Evolutionary conservation across 2,888 invertebrate species (phyloP).

Genomic region (Erebia epiphron): DNA sequence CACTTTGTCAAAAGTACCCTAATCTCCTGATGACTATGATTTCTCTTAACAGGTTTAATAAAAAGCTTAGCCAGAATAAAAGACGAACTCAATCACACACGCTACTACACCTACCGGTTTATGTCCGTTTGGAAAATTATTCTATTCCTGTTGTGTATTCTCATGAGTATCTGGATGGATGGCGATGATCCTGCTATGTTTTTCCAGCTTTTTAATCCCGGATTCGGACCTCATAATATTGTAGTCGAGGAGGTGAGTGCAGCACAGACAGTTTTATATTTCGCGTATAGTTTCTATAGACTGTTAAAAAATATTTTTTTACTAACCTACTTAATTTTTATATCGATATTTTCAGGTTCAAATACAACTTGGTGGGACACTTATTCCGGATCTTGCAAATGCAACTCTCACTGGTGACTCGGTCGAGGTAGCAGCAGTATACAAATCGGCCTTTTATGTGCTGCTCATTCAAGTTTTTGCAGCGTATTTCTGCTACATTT

Average conservation of each 20-base stretch:
- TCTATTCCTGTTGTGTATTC: conserved; percentile 88
- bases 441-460: conserved; percentile 89
- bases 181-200: conserved; percentile 90
- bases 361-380: conserved; percentile 82
- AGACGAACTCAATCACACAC: conserved; percentile 89
- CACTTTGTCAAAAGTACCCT: no score
- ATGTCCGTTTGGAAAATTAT: conserved; percentile 95
- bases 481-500: conserved; percentile 94
- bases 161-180: conserved; percentile 88
- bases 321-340: no score
- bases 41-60: conserved; percentile 82
- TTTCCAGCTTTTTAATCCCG: conserved; percentile 88
- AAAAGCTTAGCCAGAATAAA: conserved; percentile 90
- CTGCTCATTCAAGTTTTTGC: conserved; percentile 91
- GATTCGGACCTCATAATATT: conserved; percentile 91
- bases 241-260: conserved; percentile 86
- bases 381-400: conserved; percentile 89
- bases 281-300: neutral
- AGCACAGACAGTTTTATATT: neutral
- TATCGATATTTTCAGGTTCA: conserved; percentile 76
- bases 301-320: neutral
- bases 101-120: conserved; percentile 95
- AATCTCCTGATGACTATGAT: neutral
- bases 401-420: conserved; percentile 90
- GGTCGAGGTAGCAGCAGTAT: conserved; percentile 86